Base-by-base conservation (phyloP, 2,888 invertebrate species). In the Epistrophella euchroma region DNA sequence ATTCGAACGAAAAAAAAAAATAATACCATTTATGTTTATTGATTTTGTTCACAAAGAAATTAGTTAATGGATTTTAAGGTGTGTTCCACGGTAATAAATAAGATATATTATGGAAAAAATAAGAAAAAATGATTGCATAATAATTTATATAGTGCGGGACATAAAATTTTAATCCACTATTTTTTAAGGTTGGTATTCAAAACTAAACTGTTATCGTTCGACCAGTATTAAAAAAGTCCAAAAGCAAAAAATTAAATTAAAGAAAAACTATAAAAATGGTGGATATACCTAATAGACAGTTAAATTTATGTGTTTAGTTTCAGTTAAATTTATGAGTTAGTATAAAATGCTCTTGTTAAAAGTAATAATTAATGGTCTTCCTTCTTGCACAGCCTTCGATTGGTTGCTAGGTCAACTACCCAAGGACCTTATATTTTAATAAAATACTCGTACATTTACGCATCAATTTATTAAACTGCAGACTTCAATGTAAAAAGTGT, bases 11-110 rank as follows among this genome's bases (percentile, higher is more conserved):
- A 22, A 25, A 43, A 43, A 43, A 55, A 4, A 10, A n/a, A n/a
- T n/a, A 32, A 56, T 56, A 32, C 32, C 32, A 56, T 11, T 47
- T 19, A 9, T 32, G n/a, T 56, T 15, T 62, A 43, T 62, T 25
- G 62, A 62, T 17, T 62, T 25, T 62, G 28, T 22, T 32, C 17
- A 6, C 32, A 15, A 15, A 9, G 45, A 32, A 45, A 64, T 64
- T 64, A 64, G 45, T 64, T 64, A 64, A 64, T 64, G 45, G 45
- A 17, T 32, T 45, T 47, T 25, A 45, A 47, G 64, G 64, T 60
- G 56, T 32, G 56, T 32, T 1, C 6, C 35, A 55, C 13, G 47
- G 2, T 19, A 22, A 47, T 19, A 47, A 22, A 47, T 19, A 47
- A 47, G 4, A 19, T 50, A 50, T 22, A 10, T n/a, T n/a, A 40